Percentiles rank a stretch among this genome's conserved stretches.
These are phyloP conservation scores for Muscina levida DNA, from an alignment of 2,888 invertebrate species.

Conservation along the genomic window DNA sequence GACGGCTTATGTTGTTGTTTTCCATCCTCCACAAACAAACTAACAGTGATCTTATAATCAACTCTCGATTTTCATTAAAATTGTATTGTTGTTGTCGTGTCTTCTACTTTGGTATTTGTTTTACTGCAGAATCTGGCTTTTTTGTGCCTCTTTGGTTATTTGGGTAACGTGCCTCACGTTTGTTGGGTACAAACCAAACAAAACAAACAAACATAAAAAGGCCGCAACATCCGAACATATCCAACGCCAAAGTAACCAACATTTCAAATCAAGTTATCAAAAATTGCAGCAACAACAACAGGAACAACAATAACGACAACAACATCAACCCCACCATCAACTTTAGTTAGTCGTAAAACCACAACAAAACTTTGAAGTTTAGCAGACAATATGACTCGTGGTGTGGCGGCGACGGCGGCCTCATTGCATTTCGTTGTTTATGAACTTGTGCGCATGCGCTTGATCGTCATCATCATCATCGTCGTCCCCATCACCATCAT, in stretches of 20 bases:
- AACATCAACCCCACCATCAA: no score
- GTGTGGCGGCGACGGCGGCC: constrained; percentile 8
- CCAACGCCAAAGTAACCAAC: constrained; percentile 11
- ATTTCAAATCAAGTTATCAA: constrained; percentile 21
- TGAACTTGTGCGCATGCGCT: constrained; percentile 62
- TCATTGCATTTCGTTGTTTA: constrained; percentile 54
- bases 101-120: no score
- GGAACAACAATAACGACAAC: constrained; percentile 61
- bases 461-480: constrained; percentile 44
- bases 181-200: constrained; percentile 1
- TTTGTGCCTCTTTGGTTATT: no score
- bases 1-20: constrained; percentile 25
- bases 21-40: constrained; percentile 27
- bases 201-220: constrained; percentile 19
- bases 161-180: constrained; percentile 64
- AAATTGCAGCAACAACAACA: constrained; percentile 6
- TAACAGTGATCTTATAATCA: constrained; percentile 46
- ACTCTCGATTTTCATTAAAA: constrained; percentile 61
- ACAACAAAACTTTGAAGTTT: constrained; percentile 18
- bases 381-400: constrained; percentile 56
- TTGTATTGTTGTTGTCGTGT: neutral
- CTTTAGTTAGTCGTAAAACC: no score
- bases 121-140: no score
- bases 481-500: neutral
- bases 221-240: constrained; percentile 9